phyloP scores from a whole-genome alignment of 92 coral and sea anemone species.

The Epizoanthus rinbou region DNA sequence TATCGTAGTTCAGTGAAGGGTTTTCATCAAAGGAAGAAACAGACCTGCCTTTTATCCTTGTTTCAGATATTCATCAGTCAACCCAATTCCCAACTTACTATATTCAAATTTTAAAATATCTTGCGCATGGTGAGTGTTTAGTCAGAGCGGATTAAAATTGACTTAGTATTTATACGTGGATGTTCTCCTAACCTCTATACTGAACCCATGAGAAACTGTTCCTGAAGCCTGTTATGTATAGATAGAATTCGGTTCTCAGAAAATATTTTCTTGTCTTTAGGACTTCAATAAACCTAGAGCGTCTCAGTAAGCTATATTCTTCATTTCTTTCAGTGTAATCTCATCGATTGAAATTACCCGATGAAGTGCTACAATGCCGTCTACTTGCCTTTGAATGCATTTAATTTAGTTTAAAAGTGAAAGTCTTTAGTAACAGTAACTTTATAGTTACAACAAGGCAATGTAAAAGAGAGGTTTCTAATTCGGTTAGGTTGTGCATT shows the following conservation, averaged over 20 bases:
- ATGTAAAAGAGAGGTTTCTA: too few species aligned
- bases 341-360: too few species aligned
- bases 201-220: not conserved
- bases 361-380: too few species aligned
- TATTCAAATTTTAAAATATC: not conserved
- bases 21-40: conserved; percentile 22
- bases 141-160: not conserved
- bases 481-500: too few species aligned
- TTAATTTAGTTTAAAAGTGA: too few species aligned
- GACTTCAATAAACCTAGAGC: not conserved
- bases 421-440: too few species aligned
- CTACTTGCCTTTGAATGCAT: too few species aligned
- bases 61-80: not conserved
- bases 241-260: not conserved
- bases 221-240: not conserved
- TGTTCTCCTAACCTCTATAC: not conserved
- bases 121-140: not conserved
- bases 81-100: not conserved
- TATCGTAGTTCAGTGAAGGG: not conserved
- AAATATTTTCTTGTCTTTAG: too few species aligned
- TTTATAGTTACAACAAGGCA: too few species aligned
- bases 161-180: not conserved
- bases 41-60: conserved; percentile 1
- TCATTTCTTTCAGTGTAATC: too few species aligned
- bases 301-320: not conserved